Evolutionary conservation across 2,113 vertebrate genomes (phyloP).

Genomic region (Callaeas wilsoni): DNA sequence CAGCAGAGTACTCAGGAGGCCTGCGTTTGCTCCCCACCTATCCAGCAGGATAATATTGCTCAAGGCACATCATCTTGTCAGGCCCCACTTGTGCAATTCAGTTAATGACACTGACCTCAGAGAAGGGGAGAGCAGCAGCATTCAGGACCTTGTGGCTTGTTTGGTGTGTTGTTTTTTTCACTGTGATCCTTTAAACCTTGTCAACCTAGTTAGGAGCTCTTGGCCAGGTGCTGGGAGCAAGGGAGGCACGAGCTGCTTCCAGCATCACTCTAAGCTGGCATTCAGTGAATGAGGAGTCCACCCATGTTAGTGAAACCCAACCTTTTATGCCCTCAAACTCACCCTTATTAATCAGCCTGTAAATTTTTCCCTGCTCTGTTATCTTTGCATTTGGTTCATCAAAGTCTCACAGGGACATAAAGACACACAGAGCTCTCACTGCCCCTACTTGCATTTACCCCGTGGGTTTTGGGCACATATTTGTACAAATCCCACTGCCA

Average conservation of each 20-base stretch:
- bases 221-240: neutral
- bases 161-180: neutral
- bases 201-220: neutral
- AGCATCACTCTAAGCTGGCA: neutral
- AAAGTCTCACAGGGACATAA: neutral
- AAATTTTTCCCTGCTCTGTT: neutral
- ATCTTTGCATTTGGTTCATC: neutral
- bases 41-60: neutral
- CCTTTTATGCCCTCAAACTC: neutral
- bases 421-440: neutral
- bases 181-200: neutral
- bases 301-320: neutral
- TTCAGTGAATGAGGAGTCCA: neutral
- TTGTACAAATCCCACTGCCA: neutral
- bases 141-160: neutral
- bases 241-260: neutral
- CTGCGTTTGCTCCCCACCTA: neutral
- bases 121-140: neutral
- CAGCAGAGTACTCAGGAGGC: neutral
- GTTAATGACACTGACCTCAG: neutral
- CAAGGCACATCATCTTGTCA: neutral
- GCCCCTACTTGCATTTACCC: neutral
- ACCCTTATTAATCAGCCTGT: neutral
- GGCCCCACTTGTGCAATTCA: neutral
- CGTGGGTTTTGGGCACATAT: fast-evolving